A percentile compares a stretch with the other conserved stretches of the same genome.
Conservation (phyloP, 2,888 invertebrate species). For the Sminthurides aquaticus region DNA sequence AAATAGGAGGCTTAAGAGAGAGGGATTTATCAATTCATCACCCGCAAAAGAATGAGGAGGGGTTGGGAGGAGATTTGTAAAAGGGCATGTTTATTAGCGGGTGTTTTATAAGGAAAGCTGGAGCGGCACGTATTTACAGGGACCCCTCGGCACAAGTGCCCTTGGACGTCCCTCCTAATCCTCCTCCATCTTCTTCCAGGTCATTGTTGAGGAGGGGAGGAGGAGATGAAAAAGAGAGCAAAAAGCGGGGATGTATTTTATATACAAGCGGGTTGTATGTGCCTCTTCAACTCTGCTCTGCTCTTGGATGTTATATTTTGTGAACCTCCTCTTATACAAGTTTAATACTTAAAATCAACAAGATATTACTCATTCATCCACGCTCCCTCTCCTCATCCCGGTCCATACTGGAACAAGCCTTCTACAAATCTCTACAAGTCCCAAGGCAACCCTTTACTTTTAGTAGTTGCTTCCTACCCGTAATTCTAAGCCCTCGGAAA, state of each 20-base stretch:
- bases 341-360: constrained; percentile 26
- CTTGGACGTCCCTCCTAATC: neutral
- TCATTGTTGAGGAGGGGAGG: neutral
- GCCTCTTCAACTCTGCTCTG: no score
- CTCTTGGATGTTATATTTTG: neutral
- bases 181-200: neutral
- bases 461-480: no score
- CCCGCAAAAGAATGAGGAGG: constrained; percentile 1
- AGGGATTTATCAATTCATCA: constrained; percentile 3
- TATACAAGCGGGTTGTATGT: no score
- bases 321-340: constrained; percentile 3
- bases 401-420: no score
- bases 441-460: neutral
- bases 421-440: no score
- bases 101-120: constrained; percentile 5
- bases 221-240: constrained; percentile 5
- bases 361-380: constrained; percentile 7
- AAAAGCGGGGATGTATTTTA: no score
- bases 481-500: no score
- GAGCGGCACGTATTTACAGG: no score
- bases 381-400: neutral
- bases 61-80: constrained; percentile 3
- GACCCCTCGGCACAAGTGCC: no score
- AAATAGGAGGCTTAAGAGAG: neutral
- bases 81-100: constrained; percentile 6